phyloP scores from a whole-genome alignment of 2,888 invertebrate species.

The Diplolepis rosae region DNA sequence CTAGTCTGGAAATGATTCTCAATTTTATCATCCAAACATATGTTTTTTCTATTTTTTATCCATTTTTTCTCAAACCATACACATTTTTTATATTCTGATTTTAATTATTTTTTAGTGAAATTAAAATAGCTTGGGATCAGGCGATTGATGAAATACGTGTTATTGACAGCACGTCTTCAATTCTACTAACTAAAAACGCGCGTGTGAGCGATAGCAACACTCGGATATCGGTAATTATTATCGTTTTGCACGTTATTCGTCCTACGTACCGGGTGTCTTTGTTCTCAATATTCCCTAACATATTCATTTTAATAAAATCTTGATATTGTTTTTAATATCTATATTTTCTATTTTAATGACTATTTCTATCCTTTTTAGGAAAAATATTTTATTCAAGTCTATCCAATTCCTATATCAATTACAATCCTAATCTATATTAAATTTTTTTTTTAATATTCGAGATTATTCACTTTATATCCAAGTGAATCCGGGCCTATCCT shows the following conservation, averaged over 20 bases:
- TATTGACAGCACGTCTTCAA: conserved; percentile 59
- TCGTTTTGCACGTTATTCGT: conserved; percentile 64
- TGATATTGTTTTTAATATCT: too few species aligned
- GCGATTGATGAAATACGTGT: conserved; percentile 34
- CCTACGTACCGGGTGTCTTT: conserved; percentile 39
- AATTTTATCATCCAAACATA: neutral
- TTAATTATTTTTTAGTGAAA: neutral
- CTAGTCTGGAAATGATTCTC: neutral
- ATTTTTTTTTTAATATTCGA: too few species aligned
- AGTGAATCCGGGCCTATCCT: too few species aligned
- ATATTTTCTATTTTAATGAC: too few species aligned
- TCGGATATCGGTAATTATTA: conserved; percentile 66
- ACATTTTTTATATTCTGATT: neutral
- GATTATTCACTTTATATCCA: too few species aligned
- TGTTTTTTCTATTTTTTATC: neutral
- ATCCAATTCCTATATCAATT: too few species aligned
- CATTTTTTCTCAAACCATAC: neutral
- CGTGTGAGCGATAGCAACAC: conserved; percentile 54
- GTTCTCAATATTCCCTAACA: neutral
- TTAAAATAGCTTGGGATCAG: neutral
- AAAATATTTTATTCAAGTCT: too few species aligned
- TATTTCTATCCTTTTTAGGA: too few species aligned
- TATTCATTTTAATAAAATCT: too few species aligned
- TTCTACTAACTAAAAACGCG: conserved; percentile 61
- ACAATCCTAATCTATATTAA: too few species aligned